phyloP scores from a whole-genome alignment of 2,113 vertebrate genomes.

The Malurus melanocephalus region DNA sequence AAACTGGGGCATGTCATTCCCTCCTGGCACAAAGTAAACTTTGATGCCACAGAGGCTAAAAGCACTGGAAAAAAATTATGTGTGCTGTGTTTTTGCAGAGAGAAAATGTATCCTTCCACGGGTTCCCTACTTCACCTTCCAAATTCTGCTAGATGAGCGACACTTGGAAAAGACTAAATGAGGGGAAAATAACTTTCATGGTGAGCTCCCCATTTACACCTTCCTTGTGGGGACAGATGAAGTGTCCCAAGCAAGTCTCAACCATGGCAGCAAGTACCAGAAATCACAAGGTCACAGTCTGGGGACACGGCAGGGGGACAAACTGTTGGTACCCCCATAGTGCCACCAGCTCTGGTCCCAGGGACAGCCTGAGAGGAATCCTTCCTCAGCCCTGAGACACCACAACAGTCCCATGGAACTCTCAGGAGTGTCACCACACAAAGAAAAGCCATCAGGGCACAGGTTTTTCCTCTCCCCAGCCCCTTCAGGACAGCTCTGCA shows the following conservation, averaged over 20 bases:
- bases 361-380: background rate
- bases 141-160: background rate
- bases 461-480: rapidly evolving
- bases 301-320: rapidly evolving
- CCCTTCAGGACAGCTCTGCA: background rate
- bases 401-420: background rate
- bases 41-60: background rate
- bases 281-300: rapidly evolving
- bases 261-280: rapidly evolving
- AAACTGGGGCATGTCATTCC: rapidly evolving
- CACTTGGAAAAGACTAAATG: background rate
- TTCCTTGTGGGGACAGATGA: rapidly evolving
- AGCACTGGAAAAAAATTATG: rapidly evolving
- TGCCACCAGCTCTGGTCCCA: rapidly evolving
- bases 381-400: rapidly evolving
- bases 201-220: rapidly evolving
- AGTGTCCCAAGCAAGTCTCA: rapidly evolving
- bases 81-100: background rate
- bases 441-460: background rate
- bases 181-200: background rate
- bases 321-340: rapidly evolving
- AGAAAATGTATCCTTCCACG: background rate
- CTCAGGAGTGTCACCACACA: rapidly evolving
- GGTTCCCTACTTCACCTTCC: background rate
- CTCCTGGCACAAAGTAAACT: background rate